phyloP scores from a whole-genome alignment of 1,140 invertebrate genomes.

The Pteromalus puparum region DNA sequence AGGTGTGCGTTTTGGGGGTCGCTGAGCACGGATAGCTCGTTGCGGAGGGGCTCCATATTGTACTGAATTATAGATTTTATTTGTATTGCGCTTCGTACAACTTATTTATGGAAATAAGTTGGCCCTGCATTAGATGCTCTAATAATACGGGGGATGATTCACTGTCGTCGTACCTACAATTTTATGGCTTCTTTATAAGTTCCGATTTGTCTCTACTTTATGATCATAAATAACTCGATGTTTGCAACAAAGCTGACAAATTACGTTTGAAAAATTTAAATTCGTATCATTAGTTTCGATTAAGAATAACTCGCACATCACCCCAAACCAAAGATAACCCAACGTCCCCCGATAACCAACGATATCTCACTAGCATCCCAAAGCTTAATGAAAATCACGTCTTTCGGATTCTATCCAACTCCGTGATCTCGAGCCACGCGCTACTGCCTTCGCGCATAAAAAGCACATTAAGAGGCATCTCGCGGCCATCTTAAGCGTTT shows the following conservation, averaged over 20 bases:
- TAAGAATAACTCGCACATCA: too few species aligned
- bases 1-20: neutral
- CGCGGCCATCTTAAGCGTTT: conserved; percentile 52
- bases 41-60: neutral
- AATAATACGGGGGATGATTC: too few species aligned
- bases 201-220: too few species aligned
- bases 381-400: conserved; percentile 31
- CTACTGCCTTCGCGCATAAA: neutral
- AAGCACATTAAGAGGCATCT: conserved; percentile 44
- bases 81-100: neutral
- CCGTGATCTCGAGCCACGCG: neutral
- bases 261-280: too few species aligned
- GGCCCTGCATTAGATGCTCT: neutral
- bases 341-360: too few species aligned
- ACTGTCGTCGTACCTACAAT: neutral
- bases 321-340: too few species aligned
- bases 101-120: neutral
- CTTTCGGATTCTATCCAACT: conserved; percentile 20
- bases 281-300: too few species aligned
- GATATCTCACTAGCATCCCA: neutral
- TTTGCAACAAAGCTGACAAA: too few species aligned
- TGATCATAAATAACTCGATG: too few species aligned
- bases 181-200: neutral
- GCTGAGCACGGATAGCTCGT: neutral
- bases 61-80: conserved; percentile 2